Percentiles rank a stretch among this genome's conserved stretches.
Evolutionary conservation across 2,888 invertebrate species (phyloP).

Genomic region (Tenthredo distinguenda): DNA sequence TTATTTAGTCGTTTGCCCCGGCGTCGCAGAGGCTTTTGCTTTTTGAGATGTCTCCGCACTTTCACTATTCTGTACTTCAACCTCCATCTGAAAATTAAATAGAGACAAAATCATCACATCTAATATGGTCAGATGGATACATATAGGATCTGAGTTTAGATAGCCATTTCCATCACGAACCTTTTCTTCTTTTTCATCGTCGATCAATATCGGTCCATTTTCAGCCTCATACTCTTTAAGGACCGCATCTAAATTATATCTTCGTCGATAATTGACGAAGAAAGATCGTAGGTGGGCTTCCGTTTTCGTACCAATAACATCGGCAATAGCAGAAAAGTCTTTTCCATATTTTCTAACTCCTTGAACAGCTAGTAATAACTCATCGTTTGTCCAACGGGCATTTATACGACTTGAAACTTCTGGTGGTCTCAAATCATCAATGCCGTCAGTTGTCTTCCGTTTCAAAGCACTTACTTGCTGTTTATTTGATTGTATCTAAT

Average conservation of each 20-base stretch:
- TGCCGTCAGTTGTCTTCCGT: constrained; percentile 84
- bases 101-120: not conserved
- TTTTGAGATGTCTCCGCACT: constrained; percentile 74
- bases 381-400: constrained; percentile 96
- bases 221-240: constrained; percentile 92
- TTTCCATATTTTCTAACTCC: constrained; percentile 91
- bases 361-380: constrained; percentile 93
- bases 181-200: constrained; percentile 78
- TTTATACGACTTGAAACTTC: constrained; percentile 87
- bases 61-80: constrained; percentile 71
- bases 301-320: constrained; percentile 96
- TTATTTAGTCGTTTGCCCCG: constrained; percentile 74
- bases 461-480: constrained; percentile 93
- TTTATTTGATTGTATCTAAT: constrained; percentile 96
- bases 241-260: constrained; percentile 92
- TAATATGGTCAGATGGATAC: not conserved
- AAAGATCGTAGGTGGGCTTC: constrained; percentile 95
- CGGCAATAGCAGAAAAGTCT: constrained; percentile 96
- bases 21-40: constrained; percentile 69
- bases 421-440: constrained; percentile 84
- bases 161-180: constrained; percentile 61
- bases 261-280: constrained; percentile 93
- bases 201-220: constrained; percentile 80
- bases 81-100: constrained; percentile 71
- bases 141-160: not conserved